Conservation (phyloP, 2,113 vertebrate species). For the Abramis brama region DNA sequence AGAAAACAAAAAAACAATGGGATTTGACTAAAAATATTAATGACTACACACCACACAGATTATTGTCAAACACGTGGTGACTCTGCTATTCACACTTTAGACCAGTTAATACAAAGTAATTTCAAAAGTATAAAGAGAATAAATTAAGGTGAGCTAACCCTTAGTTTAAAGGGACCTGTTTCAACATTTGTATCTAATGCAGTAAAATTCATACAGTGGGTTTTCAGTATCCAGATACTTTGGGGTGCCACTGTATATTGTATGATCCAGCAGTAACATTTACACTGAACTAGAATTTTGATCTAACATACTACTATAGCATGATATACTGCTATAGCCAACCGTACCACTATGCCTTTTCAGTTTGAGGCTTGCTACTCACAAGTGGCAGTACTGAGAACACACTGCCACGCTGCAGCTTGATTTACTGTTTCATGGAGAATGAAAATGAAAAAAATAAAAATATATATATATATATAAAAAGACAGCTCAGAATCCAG, state of each 20-base stretch:
- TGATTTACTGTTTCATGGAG: neutral
- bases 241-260: too few relatives aligned
- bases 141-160: neutral
- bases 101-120: neutral
- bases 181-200: neutral
- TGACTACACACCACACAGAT: neutral
- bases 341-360: neutral
- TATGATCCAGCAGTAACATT: neutral
- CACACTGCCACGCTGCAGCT: neutral
- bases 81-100: neutral
- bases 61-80: neutral
- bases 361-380: conserved; percentile 6
- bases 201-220: neutral
- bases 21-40: neutral
- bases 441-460: neutral
- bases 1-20: too few relatives aligned
- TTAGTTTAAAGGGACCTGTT: too few relatives aligned
- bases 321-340: neutral
- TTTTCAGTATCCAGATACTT: neutral
- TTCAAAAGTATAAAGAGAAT: neutral
- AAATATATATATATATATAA: neutral
- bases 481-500: conserved; percentile 7
- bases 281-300: neutral
- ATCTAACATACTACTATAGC: neutral
- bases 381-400: neutral